Percentiles rank a stretch among this genome's conserved stretches.
phyloP scores from a whole-genome alignment of 2,888 invertebrate species.

The Rutpela maculata region DNA sequence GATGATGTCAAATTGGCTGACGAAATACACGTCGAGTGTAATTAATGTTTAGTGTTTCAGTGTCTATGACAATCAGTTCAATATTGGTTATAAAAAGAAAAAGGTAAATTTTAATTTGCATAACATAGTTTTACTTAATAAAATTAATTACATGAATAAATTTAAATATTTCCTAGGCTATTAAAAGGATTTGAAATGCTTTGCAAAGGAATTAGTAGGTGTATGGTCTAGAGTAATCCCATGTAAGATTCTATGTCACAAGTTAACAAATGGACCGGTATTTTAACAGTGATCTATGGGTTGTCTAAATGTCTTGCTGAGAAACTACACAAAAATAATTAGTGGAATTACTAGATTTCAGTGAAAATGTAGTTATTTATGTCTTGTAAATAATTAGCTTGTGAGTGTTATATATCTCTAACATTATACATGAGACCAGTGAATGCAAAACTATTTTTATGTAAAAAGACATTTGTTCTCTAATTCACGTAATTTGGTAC shows the following conservation, averaged over 20 bases:
- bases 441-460: neutral
- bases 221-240: conserved; percentile 51
- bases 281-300: conserved; percentile 53
- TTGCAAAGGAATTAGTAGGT: conserved; percentile 50
- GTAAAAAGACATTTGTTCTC: neutral
- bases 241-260: conserved; percentile 50
- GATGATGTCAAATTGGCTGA: too few species aligned
- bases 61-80: too few species aligned
- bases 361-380: neutral
- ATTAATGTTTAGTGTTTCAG: too few species aligned
- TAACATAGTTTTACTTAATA: neutral
- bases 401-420: neutral
- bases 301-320: conserved; percentile 38
- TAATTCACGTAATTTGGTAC: neutral
- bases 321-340: conserved; percentile 7
- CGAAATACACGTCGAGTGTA: too few species aligned
- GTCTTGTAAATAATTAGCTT: conserved; percentile 3
- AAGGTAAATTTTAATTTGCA: too few species aligned
- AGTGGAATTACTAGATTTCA: conserved; percentile 3
- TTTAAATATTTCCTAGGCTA: conserved; percentile 1
- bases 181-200: conserved; percentile 18
- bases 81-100: too few species aligned
- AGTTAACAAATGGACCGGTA: conserved; percentile 51
- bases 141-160: neutral
- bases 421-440: neutral